Evolutionary conservation across 2,113 vertebrate genomes (phyloP).

Genomic region (Gasterosteus aculeatus): DNA sequence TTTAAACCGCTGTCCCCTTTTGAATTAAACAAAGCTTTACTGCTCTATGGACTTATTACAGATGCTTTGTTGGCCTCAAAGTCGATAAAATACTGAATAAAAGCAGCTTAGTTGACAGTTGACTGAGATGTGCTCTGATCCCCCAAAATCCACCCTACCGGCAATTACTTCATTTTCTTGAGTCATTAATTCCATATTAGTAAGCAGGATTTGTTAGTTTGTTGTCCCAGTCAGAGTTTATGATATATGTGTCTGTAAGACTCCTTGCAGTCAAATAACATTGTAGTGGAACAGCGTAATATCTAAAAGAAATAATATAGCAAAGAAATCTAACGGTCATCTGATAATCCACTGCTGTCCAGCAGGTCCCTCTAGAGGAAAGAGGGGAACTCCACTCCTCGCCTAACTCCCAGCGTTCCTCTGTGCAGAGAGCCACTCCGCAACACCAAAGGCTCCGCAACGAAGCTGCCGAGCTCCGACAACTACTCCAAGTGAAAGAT

Average conservation of each 20-base stretch:
- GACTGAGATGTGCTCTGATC: not conserved
- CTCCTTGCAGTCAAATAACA: not conserved
- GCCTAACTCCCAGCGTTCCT: constrained; percentile 83
- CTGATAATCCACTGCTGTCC: constrained; percentile 19
- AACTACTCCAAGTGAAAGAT: constrained; percentile 80
- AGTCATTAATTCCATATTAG: not conserved
- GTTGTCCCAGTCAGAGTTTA: not conserved
- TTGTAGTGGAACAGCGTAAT: not conserved
- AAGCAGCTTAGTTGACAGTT: not conserved
- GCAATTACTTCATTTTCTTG: not conserved
- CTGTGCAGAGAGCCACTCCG: constrained; percentile 74
- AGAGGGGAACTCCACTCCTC: constrained; percentile 82
- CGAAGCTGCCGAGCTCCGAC: constrained; percentile 77
- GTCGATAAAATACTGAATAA: not conserved
- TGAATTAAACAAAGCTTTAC: not conserved
- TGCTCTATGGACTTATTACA: too few species aligned
- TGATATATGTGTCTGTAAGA: not conserved
- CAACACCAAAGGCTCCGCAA: constrained; percentile 82
- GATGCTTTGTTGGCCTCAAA: not conserved
- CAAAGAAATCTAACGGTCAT: not conserved
- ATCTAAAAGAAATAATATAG: not conserved
- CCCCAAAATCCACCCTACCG: not conserved
- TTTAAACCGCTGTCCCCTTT: not conserved
- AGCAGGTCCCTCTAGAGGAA: constrained; percentile 83
- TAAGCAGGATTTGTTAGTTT: not conserved